These are phyloP conservation scores for Sphaeridia pumilis DNA, from an alignment of 2,888 invertebrate genomes.

Conservation along the genomic window DNA sequence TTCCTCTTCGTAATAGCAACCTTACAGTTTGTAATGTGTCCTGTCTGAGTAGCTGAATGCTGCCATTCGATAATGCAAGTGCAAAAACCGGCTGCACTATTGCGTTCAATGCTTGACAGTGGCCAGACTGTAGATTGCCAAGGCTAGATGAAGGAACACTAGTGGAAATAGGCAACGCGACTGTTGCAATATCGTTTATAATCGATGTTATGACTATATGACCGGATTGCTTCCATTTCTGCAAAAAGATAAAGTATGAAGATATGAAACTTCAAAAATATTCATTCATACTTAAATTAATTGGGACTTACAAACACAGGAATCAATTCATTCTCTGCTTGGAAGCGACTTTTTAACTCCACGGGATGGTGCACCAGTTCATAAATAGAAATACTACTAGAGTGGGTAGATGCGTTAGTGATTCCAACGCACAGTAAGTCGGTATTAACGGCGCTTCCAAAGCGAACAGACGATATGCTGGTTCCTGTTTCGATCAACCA, in stretches of 20 bases:
- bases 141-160: conserved; percentile 7
- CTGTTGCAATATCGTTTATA: conserved; percentile 24
- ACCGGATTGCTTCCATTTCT: conserved; percentile 32
- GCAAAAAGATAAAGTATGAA: conserved; percentile 9
- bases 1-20: not conserved
- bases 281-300: no score
- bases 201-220: conserved; percentile 23
- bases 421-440: conserved; percentile 67
- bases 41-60: conserved; percentile 25
- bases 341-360: conserved; percentile 27
- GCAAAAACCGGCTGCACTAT: conserved; percentile 27
- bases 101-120: conserved; percentile 10
- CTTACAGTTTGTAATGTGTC: conserved; percentile 34
- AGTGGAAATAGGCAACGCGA: conserved; percentile 23
- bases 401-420: conserved; percentile 19
- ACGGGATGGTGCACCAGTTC: conserved; percentile 28
- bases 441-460: conserved; percentile 68
- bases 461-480: conserved; percentile 54
- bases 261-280: no score
- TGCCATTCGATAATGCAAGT: conserved; percentile 25
- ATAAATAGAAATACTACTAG: conserved; percentile 24
- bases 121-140: conserved; percentile 8
- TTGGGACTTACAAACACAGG: conserved; percentile 10
- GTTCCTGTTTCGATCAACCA: conserved; percentile 37
- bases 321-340: conserved; percentile 14